Percentiles rank a stretch among this genome's conserved stretches.
Conservation (phyloP, 2,888 invertebrate genomes). For the Andrena flavipes region DNA sequence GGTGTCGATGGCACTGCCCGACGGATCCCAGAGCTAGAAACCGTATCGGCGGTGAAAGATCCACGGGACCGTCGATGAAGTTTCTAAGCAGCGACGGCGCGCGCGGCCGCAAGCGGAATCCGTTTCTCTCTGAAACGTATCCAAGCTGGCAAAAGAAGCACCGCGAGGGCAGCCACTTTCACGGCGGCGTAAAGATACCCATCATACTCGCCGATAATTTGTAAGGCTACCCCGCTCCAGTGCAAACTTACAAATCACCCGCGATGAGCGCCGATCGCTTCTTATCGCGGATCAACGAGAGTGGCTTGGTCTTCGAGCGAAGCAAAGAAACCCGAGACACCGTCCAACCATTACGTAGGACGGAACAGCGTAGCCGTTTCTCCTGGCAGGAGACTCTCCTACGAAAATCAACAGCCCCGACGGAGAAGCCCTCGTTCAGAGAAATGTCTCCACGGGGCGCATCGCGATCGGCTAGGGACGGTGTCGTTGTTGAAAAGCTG, state of each 20-base stretch:
- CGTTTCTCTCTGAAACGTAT: slow-evolving; percentile 36
- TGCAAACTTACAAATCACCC: slow-evolving; percentile 47
- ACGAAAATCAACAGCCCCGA: not conserved
- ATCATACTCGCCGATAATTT: slow-evolving; percentile 50
- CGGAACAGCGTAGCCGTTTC: not conserved
- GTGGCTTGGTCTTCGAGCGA: not conserved
- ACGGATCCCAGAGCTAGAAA: no score
- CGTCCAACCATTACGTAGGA: slow-evolving; percentile 5
- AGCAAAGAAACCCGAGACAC: slow-evolving; percentile 41
- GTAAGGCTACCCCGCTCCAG: slow-evolving; percentile 29
- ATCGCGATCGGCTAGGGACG: not conserved
- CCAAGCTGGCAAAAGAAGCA: slow-evolving; percentile 36
- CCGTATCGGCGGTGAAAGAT: slow-evolving; percentile 9
- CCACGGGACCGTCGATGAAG: not conserved
- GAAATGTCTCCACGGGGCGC: not conserved
- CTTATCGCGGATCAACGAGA: slow-evolving; percentile 26
- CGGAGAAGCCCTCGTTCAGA: not conserved
- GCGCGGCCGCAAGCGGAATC: slow-evolving; percentile 1
- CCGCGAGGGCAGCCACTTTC: slow-evolving; percentile 45
- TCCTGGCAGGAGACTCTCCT: not conserved
- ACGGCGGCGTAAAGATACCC: slow-evolving; percentile 43
- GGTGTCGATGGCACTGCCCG: no score
- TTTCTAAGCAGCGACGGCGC: slow-evolving; percentile 31
- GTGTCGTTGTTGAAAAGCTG: not conserved
- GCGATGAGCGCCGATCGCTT: slow-evolving; percentile 19